Conservation (phyloP, 2,797 vertebrate species). For the Lophius americanus region DNA sequence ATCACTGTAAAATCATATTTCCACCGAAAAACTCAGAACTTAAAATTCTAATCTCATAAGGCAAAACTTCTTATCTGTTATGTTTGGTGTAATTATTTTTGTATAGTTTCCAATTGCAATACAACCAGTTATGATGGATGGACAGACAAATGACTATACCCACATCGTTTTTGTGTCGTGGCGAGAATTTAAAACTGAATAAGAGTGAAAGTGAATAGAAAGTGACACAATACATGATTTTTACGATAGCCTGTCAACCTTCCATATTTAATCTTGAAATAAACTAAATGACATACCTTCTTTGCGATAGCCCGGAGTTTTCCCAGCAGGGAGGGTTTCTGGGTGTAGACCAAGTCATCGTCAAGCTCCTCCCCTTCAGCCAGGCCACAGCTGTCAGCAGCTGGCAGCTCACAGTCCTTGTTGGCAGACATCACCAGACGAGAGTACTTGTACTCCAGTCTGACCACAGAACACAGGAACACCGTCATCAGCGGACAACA, state of each 20-base stretch:
- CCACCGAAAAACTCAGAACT: too few species aligned
- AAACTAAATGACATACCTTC: slow-evolving; percentile 83
- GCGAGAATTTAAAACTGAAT: not conserved
- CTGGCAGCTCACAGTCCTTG: slow-evolving; percentile 94
- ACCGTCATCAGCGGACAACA: slow-evolving; percentile 13
- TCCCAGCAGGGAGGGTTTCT: slow-evolving; percentile 91
- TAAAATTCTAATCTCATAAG: too few species aligned
- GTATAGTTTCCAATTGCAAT: too few species aligned
- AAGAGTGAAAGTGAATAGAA: not conserved
- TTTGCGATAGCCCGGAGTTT: slow-evolving; percentile 93
- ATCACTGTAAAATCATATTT: too few species aligned
- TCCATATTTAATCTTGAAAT: not conserved
- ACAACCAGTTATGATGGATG: too few species aligned
- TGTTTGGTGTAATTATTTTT: too few species aligned
- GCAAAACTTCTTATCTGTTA: too few species aligned
- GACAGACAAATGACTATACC: too few species aligned
- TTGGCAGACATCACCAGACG: slow-evolving; percentile 95
- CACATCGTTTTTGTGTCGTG: too few species aligned
- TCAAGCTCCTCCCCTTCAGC: slow-evolving; percentile 90
- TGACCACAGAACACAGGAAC: slow-evolving; percentile 61
- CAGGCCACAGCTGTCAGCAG: slow-evolving; percentile 96
- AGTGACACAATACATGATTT: not conserved
- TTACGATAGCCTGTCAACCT: not conserved
- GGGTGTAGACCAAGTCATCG: slow-evolving; percentile 93
- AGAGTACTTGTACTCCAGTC: slow-evolving; percentile 98